phyloP scores from a whole-genome alignment of 2,797 vertebrate species.

The Enteromius argenteus region DNA sequence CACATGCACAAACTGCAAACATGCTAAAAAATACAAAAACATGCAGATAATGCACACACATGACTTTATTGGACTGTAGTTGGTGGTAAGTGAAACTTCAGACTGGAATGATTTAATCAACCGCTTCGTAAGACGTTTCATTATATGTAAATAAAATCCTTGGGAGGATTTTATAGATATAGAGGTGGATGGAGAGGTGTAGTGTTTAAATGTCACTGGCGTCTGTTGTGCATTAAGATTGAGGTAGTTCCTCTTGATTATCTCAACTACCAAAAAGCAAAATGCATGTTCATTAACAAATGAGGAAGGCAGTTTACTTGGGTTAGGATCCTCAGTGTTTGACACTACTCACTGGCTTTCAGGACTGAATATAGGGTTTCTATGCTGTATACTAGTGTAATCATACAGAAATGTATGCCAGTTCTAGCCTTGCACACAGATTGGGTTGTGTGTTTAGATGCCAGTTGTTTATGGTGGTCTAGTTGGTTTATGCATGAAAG shows the following conservation, averaged over 20 bases:
- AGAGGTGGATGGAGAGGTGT: background rate
- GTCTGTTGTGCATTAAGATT: background rate
- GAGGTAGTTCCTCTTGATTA: background rate
- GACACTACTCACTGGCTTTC: background rate
- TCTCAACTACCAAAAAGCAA: background rate
- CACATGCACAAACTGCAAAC: slow-evolving; percentile 5
- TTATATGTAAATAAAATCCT: background rate
- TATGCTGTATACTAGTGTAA: background rate
- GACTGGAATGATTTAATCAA: background rate
- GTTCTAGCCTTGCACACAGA: background rate
- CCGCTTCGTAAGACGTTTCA: background rate
- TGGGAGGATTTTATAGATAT: background rate
- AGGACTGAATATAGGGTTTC: background rate
- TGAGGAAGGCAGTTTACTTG: background rate
- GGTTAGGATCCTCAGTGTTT: background rate
- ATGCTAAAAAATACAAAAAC: background rate
- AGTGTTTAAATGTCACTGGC: background rate
- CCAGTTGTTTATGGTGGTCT: background rate
- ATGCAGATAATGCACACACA: background rate
- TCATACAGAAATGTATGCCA: background rate
- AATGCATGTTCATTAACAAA: background rate
- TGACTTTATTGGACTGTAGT: background rate
- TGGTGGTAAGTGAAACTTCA: background rate
- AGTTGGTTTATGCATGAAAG: background rate
- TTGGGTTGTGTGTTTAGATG: background rate